Evolutionary conservation across 2,797 vertebrate species (phyloP), one percentile per base, ranked within the genome.

Genomic region (Tadarida brasiliensis): DNA sequence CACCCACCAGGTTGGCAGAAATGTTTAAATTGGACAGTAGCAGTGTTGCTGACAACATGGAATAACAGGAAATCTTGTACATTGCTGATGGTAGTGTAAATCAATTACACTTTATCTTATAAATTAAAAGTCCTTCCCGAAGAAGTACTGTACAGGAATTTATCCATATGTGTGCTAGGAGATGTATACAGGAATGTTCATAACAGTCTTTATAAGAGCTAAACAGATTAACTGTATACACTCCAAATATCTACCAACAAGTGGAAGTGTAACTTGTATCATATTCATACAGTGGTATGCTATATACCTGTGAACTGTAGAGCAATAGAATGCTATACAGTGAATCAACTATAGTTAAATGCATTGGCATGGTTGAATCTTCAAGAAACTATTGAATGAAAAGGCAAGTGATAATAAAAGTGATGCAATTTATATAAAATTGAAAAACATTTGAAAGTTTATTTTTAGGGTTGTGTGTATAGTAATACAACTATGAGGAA

Each of bases 401-500:
- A 91, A 35, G 4, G 11, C 78, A 91, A 54, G 26, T 19, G 17
- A 33, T 49, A n/a, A n/a, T n/a, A n/a, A 61, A 87, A 67, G 16
- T 61, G 51, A 70, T 87, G 17, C 59, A 12, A 2, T 94, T 73
- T 73, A 16, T 59, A 51, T 56, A 80, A 82, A 49, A 87, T 90
- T 87, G 6, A 87, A 24, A 94, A 90, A 26, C 56, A 39, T 54
- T 70, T 47, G 91, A 95, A 77, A 15, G 0, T 44, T 0, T 68
- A 51, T 83, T 56, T 94, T 82, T 86, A 33, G 83, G 57, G 17
- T 87, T 70, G n/a, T 28, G 1, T 63, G 12, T 24, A 11, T 47
- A 93, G 22, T 78, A 77, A 87, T 54, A 33, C 15, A 95, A 57
- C 47, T 33, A 26, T n/a, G 86, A 94, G 63, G 68, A 91, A 91